Conservation (phyloP, 2,113 vertebrate species). For the Gavialis gangeticus region DNA sequence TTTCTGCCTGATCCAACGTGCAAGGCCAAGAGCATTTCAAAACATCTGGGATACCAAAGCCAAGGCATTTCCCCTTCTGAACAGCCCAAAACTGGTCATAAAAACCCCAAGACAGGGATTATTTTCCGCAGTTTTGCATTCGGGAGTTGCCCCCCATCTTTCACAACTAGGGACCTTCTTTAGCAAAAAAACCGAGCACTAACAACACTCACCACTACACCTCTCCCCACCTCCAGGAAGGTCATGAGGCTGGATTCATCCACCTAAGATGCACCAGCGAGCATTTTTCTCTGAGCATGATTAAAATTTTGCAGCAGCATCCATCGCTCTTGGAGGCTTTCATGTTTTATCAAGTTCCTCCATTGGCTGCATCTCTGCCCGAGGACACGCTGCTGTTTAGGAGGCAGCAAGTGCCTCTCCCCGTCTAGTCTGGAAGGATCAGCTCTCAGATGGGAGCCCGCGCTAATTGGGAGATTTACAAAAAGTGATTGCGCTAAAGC, state of each 20-base stretch:
- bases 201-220: not conserved
- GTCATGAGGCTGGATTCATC: not conserved
- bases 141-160: too few relatives aligned
- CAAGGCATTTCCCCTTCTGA: not conserved
- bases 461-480: not conserved
- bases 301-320: not conserved
- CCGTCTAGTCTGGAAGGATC: not conserved
- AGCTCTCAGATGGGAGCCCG: not conserved
- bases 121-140: not conserved
- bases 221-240: not conserved
- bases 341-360: not conserved
- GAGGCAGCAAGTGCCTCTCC: not conserved
- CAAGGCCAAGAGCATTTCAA: not conserved
- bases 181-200: not conserved
- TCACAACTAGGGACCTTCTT: not conserved
- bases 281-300: not conserved
- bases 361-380: not conserved
- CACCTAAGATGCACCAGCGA: not conserved
- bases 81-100: not conserved
- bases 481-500: not conserved
- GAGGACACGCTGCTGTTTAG: not conserved
- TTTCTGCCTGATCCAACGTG: not conserved
- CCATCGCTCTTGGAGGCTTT: not conserved
- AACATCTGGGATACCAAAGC: not conserved
- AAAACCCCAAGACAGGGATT: not conserved